Evolutionary conservation across 1,140 invertebrate genomes (phyloP).

Genomic region (Medauroidea extradentata): DNA sequence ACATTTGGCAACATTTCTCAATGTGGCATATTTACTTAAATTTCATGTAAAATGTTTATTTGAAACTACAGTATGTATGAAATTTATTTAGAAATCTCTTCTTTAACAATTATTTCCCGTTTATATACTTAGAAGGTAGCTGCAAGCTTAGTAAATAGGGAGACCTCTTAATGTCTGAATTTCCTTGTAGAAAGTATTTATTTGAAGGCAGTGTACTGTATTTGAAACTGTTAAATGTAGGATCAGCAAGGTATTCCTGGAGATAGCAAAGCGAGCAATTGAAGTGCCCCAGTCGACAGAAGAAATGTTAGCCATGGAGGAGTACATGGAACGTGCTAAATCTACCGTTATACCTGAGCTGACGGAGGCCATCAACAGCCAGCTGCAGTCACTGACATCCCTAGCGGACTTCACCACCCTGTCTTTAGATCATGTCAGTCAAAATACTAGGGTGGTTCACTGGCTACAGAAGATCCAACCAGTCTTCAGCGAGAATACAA

Average conservation of each 20-base stretch:
- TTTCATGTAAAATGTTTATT: too few species aligned
- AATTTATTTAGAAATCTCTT: too few species aligned
- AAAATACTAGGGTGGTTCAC: constrained; percentile 62
- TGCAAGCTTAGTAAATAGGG: too few species aligned
- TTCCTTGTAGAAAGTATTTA: too few species aligned
- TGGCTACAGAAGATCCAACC: constrained; percentile 68
- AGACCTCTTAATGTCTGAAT: too few species aligned
- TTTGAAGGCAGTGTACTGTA: too few species aligned
- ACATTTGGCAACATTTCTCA: too few species aligned
- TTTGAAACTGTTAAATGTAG: too few species aligned
- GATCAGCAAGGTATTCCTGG: constrained; percentile 29
- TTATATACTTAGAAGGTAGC: too few species aligned
- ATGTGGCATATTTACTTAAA: too few species aligned
- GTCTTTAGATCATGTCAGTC: constrained; percentile 57
- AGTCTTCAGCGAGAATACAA: constrained; percentile 64
- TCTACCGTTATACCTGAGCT: constrained; percentile 56
- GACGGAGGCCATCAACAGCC: constrained; percentile 55
- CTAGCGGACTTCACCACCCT: constrained; percentile 65
- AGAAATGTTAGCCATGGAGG: constrained; percentile 63
- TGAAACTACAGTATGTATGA: too few species aligned
- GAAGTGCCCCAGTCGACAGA: constrained; percentile 62
- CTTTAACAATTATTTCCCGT: neutral
- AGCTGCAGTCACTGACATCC: constrained; percentile 56
- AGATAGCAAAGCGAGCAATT: constrained; percentile 44
- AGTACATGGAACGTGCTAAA: constrained; percentile 59